phyloP scores from a whole-genome alignment of 2,888 invertebrate genomes.

The Dasysyrphus albostriatus region DNA sequence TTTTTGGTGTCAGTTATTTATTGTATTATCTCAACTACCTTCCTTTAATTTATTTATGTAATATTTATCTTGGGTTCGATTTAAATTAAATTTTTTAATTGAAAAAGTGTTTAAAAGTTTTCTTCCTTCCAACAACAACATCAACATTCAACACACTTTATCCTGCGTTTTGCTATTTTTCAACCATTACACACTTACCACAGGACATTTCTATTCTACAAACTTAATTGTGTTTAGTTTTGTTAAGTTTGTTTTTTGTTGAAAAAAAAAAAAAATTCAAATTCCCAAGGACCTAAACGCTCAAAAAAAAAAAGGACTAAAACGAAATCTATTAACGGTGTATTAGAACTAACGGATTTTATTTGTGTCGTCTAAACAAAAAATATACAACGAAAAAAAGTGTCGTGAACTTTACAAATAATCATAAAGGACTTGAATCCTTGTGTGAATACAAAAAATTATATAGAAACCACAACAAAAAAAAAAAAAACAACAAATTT shows the following conservation, averaged over 20 bases:
- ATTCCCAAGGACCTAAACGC: conserved; percentile 47
- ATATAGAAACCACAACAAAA: conserved; percentile 12
- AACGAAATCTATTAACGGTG: conserved; percentile 39
- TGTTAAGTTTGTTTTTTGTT: conserved; percentile 76
- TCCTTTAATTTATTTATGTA: conserved; percentile 48
- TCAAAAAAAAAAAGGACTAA: conserved; percentile 47
- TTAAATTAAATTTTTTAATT: conserved; percentile 14
- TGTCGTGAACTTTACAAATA: conserved; percentile 56
- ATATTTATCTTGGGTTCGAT: conserved; percentile 45
- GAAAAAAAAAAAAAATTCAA: conserved; percentile 62
- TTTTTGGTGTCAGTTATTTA: conserved; percentile 58
- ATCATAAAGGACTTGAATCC: conserved; percentile 49
- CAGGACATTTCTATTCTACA: conserved; percentile 74
- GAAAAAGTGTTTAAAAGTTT: conserved; percentile 46
- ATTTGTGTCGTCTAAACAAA: conserved; percentile 56
- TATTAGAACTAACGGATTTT: conserved; percentile 48
- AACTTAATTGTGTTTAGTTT: conserved; percentile 63
- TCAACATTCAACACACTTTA: conserved; percentile 68
- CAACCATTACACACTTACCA: conserved; percentile 79
- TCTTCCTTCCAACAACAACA: conserved; percentile 35
- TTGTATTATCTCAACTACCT: conserved; percentile 49
- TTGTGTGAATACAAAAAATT: conserved; percentile 21
- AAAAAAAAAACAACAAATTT: conserved; percentile 33
- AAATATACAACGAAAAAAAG: conserved; percentile 36
- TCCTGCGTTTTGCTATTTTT: conserved; percentile 78